Conservation (phyloP, 2,888 invertebrate species). For the Neoascia interrupta region DNA sequence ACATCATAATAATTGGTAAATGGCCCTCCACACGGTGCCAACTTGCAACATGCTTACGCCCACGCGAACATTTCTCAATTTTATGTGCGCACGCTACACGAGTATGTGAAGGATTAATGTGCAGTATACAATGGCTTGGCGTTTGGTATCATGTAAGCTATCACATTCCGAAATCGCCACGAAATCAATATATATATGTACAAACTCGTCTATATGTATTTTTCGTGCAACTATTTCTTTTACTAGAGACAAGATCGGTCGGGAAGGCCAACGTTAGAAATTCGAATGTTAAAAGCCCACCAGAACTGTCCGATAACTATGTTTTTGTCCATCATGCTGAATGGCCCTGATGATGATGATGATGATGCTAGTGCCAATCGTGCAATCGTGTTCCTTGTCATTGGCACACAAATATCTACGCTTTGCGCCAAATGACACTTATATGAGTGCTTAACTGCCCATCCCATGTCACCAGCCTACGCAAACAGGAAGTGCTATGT, state of each 20-base stretch:
- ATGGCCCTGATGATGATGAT: conserved; percentile 17
- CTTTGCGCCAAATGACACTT: conserved; percentile 60
- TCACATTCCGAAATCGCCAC: conserved; percentile 66
- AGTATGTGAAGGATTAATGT: conserved; percentile 61
- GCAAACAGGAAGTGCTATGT: conserved; percentile 65
- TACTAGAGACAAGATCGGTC: neutral
- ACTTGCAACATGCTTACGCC: conserved; percentile 53
- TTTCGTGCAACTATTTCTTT: conserved; percentile 19
- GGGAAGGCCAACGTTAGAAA: conserved; percentile 51
- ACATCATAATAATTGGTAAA: conserved; percentile 66
- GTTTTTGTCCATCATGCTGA: conserved; percentile 41
- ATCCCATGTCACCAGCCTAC: conserved; percentile 69
- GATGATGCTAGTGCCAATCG: conserved; percentile 32
- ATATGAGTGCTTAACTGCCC: conserved; percentile 68
- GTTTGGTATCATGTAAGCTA: conserved; percentile 63
- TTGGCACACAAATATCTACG: conserved; percentile 21
- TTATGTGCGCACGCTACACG: conserved; percentile 55
- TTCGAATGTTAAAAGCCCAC: conserved; percentile 57
- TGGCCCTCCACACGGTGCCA: conserved; percentile 64
- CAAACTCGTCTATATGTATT: too few relatives aligned
- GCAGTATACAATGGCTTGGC: conserved; percentile 44
- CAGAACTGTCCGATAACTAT: conserved; percentile 57
- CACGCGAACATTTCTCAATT: conserved; percentile 57
- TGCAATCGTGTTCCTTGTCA: conserved; percentile 63
- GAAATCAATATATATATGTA: conserved; percentile 66